Percentiles rank a stretch among this genome's conserved stretches.
These are phyloP conservation scores for Graptemys geographica DNA, from an alignment of 2,797 vertebrate species.

Conservation along the genomic window DNA sequence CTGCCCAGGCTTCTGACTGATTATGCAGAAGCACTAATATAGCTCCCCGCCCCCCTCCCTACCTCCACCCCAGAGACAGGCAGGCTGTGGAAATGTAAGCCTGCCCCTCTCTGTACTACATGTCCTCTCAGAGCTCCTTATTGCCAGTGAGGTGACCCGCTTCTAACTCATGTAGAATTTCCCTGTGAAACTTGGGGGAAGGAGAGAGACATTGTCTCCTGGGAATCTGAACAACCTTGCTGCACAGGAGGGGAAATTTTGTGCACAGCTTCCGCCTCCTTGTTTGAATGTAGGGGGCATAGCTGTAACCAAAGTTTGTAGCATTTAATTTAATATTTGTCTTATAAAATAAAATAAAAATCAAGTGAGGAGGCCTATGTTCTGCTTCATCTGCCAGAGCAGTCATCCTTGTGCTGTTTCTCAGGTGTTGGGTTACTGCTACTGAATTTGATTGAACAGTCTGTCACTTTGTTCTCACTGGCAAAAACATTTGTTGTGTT, in stretches of 20 bases:
- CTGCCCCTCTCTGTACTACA: background rate
- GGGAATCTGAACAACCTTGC: constrained; percentile 5
- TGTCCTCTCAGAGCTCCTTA: background rate
- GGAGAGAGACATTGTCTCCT: background rate
- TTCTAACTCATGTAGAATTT: constrained; percentile 11
- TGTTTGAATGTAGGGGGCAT: background rate
- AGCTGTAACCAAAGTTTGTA: background rate
- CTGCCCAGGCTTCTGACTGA: rapidly evolving
- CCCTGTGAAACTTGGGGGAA: constrained; percentile 29
- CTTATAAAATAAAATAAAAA: background rate
- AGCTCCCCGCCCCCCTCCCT: constrained; percentile 16
- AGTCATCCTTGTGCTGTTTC: rapidly evolving
- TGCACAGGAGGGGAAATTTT: background rate
- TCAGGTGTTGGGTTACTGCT: rapidly evolving
- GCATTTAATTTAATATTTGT: background rate
- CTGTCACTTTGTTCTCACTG: background rate
- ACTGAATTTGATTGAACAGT: background rate
- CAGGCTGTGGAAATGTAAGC: background rate
- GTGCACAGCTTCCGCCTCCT: background rate
- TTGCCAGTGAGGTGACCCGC: background rate
- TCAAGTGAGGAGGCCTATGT: background rate
- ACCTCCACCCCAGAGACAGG: constrained; percentile 29
- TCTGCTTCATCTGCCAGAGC: rapidly evolving
- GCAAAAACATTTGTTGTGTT: background rate
- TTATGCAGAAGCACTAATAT: background rate